phyloP scores from a whole-genome alignment of 2,113 vertebrate species.

The Plectropomus leopardus region DNA sequence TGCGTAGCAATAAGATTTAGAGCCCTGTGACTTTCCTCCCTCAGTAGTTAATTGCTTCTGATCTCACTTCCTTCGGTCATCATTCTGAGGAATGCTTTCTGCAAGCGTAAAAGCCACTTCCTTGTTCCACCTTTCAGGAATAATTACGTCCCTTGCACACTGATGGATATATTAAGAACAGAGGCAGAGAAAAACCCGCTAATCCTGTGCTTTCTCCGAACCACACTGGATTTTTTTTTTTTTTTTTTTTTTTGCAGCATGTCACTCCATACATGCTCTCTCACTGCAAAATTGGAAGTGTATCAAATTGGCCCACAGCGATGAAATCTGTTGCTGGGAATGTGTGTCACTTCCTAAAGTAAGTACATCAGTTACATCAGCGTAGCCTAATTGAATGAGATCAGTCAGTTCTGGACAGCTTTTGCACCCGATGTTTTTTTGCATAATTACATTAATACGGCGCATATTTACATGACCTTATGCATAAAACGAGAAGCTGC shows the following conservation, averaged over 20 bases:
- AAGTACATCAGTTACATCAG: slow-evolving; percentile 68
- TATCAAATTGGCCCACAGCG: slow-evolving; percentile 73
- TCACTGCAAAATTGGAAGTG: slow-evolving; percentile 64
- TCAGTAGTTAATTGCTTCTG: slow-evolving; percentile 72
- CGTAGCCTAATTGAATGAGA: slow-evolving; percentile 76
- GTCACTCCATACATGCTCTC: slow-evolving; percentile 56
- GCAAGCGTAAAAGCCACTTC: slow-evolving; percentile 71
- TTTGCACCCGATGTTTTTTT: slow-evolving; percentile 61
- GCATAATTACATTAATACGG: slow-evolving; percentile 83
- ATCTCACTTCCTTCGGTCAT: slow-evolving; percentile 74
- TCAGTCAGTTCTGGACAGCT: slow-evolving; percentile 72
- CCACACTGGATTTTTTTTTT: slow-evolving; percentile 41
- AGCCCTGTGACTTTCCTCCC: slow-evolving; percentile 59
- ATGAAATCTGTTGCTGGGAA: slow-evolving; percentile 71
- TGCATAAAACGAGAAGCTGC: slow-evolving; percentile 51
- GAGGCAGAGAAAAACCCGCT: slow-evolving; percentile 57
- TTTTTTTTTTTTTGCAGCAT: slow-evolving; percentile 46
- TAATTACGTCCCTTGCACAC: slow-evolving; percentile 67
- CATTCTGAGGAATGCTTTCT: slow-evolving; percentile 69
- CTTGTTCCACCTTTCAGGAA: slow-evolving; percentile 76
- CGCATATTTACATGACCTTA: slow-evolving; percentile 79
- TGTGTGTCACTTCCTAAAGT: slow-evolving; percentile 65
- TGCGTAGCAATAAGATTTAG: slow-evolving; percentile 64
- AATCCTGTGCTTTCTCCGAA: slow-evolving; percentile 62
- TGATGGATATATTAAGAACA: slow-evolving; percentile 75